Percentiles rank a stretch among this genome's conserved stretches.
Conservation (phyloP, 2,888 invertebrate genomes). For the Ectobius pallidus region DNA sequence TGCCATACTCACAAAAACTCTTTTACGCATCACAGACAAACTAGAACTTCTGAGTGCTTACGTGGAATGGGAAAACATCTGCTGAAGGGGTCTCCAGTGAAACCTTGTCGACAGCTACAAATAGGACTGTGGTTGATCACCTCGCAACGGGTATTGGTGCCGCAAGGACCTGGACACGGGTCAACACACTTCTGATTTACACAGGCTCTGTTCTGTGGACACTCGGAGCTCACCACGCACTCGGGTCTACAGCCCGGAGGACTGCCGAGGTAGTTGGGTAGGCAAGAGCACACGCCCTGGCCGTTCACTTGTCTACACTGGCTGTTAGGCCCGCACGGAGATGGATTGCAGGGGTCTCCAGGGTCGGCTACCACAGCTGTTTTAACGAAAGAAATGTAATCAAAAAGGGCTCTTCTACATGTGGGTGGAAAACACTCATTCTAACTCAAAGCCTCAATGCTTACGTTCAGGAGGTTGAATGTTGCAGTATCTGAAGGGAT, state of each 20-base stretch:
- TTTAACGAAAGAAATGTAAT: not conserved
- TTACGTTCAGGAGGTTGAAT: slow-evolving; percentile 54
- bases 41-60: not conserved
- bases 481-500: slow-evolving; percentile 67
- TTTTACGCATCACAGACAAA: too few species aligned
- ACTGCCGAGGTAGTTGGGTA: slow-evolving; percentile 65
- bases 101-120: slow-evolving; percentile 70
- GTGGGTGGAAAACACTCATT: not conserved
- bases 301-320: slow-evolving; percentile 65
- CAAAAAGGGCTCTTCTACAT: not conserved
- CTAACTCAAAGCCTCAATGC: slow-evolving; percentile 40
- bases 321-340: slow-evolving; percentile 69
- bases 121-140: slow-evolving; percentile 77
- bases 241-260: slow-evolving; percentile 75
- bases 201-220: slow-evolving; percentile 71
- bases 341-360: slow-evolving; percentile 63
- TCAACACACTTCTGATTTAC: slow-evolving; percentile 72
- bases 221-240: slow-evolving; percentile 74
- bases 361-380: slow-evolving; percentile 25
- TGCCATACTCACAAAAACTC: slow-evolving; percentile 56
- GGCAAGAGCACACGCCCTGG: slow-evolving; percentile 73
- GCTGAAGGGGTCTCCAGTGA: slow-evolving; percentile 66
- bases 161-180: slow-evolving; percentile 76
- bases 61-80: not conserved
- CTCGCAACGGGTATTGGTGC: slow-evolving; percentile 72